phyloP scores from a whole-genome alignment of 1,140 invertebrate species.

The Hydropsyche tenuis region DNA sequence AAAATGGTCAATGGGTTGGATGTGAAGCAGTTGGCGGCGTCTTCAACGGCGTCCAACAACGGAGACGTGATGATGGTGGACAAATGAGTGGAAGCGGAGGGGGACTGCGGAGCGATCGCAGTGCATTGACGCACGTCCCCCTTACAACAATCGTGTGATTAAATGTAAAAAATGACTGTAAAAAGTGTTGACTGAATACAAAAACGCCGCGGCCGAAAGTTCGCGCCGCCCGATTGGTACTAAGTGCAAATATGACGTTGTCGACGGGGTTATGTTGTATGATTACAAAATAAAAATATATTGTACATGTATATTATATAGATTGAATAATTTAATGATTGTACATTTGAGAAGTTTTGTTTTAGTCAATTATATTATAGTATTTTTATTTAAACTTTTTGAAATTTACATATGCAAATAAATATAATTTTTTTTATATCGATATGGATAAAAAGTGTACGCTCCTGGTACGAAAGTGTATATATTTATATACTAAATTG shows the following conservation, averaged over 20 bases:
- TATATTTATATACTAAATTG: slow-evolving; percentile 30
- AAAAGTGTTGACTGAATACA: background rate
- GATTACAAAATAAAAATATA: background rate
- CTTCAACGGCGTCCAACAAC: slow-evolving; percentile 24
- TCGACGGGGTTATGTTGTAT: background rate
- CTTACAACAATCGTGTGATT: background rate
- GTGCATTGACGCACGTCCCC: slow-evolving; percentile 40
- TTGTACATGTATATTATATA: slow-evolving; percentile 14
- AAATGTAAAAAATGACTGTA: background rate
- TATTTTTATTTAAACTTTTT: background rate
- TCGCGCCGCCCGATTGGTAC: slow-evolving; percentile 23
- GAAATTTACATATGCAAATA: background rate
- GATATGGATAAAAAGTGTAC: slow-evolving; percentile 17
- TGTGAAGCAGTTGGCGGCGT: slow-evolving; percentile 63
- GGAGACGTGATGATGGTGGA: slow-evolving; percentile 53
- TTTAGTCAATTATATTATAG: slow-evolving; percentile 22
- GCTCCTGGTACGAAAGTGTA: slow-evolving; percentile 1
- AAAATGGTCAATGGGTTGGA: slow-evolving; percentile 96
- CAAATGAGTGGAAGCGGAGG: slow-evolving; percentile 48
- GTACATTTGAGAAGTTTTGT: slow-evolving; percentile 25
- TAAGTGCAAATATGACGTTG: slow-evolving; percentile 25
- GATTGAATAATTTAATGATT: slow-evolving; percentile 14
- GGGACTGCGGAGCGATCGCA: slow-evolving; percentile 51
- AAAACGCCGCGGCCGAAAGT: background rate
- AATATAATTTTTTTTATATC: slow-evolving; percentile 18